Conservation (phyloP, 2,113 vertebrate genomes). For the Etheostoma cragini region DNA sequence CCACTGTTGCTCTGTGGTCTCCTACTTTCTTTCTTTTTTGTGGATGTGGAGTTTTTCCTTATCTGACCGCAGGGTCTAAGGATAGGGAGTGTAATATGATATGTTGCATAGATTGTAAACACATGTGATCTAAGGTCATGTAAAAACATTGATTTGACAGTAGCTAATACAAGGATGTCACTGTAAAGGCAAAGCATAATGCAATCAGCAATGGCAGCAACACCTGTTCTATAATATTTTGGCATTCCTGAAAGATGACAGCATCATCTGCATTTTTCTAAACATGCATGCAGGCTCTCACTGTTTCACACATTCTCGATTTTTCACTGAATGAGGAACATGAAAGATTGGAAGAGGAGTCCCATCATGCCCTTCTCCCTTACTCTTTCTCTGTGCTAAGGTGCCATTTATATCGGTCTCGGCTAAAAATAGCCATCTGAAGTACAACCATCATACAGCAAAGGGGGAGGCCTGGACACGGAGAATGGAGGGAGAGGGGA, state of each 20-base stretch:
- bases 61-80: background rate
- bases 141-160: background rate
- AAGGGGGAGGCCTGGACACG: conserved; percentile 43
- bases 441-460: conserved; percentile 71
- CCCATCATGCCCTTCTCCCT: conserved; percentile 62
- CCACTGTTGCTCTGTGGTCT: background rate
- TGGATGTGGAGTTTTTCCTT: conserved; percentile 2
- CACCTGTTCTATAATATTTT: conserved; percentile 10
- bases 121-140: background rate
- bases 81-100: background rate
- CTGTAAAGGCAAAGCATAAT: background rate
- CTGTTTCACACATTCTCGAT: background rate
- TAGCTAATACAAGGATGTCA: background rate
- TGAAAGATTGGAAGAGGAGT: conserved; percentile 40
- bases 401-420: conserved; percentile 76
- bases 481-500: conserved; percentile 35
- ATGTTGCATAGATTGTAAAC: background rate
- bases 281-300: background rate
- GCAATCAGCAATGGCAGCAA: background rate
- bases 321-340: conserved; percentile 35
- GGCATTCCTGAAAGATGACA: conserved; percentile 8
- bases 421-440: conserved; percentile 79
- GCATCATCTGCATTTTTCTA: conserved; percentile 5
- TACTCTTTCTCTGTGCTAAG: conserved; percentile 59
- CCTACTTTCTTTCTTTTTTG: background rate